These are phyloP conservation scores for Parelbella ahira DNA, from an alignment of 2,888 invertebrate genomes.

Conservation along the genomic window DNA sequence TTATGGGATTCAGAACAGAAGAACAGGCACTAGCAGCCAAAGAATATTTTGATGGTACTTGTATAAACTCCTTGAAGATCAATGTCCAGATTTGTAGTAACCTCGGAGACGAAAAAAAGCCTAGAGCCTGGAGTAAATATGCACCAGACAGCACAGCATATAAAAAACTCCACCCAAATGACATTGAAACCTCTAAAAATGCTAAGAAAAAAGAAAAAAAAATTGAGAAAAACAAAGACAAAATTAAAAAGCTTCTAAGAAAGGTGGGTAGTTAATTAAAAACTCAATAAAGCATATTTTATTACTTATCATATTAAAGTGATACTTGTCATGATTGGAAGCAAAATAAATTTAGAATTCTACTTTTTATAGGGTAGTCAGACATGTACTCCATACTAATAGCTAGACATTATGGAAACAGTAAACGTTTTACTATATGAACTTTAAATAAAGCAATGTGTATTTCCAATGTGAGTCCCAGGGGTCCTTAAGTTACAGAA, in stretches of 20 bases:
- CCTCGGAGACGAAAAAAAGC: conserved; percentile 86
- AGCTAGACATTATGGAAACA: no score
- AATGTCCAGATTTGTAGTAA: conserved; percentile 86
- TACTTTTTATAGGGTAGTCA: no score
- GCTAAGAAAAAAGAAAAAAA: conserved; percentile 54
- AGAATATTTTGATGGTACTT: conserved; percentile 90
- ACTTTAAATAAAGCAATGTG: no score
- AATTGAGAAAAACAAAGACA: conserved; percentile 66
- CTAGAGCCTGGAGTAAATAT: conserved; percentile 96
- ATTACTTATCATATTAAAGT: no score
- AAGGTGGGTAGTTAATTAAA: no score
- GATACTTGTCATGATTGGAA: no score
- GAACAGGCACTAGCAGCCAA: conserved; percentile 89
- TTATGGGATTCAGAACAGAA: conserved; percentile 92
- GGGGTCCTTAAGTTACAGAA: no score
- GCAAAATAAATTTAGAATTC: no score
- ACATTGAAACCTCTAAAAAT: conserved; percentile 41
- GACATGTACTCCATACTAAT: no score
- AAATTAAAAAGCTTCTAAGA: conserved; percentile 84
- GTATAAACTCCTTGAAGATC: conserved; percentile 90
- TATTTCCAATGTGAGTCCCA: no score
- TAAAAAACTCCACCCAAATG: conserved; percentile 73
- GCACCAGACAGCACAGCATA: conserved; percentile 87
- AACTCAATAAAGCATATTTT: no score
- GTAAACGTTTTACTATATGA: no score